These are phyloP conservation scores for Antidorcas marsupialis DNA, from an alignment of 2,113 vertebrate species.

Conservation along the genomic window DNA sequence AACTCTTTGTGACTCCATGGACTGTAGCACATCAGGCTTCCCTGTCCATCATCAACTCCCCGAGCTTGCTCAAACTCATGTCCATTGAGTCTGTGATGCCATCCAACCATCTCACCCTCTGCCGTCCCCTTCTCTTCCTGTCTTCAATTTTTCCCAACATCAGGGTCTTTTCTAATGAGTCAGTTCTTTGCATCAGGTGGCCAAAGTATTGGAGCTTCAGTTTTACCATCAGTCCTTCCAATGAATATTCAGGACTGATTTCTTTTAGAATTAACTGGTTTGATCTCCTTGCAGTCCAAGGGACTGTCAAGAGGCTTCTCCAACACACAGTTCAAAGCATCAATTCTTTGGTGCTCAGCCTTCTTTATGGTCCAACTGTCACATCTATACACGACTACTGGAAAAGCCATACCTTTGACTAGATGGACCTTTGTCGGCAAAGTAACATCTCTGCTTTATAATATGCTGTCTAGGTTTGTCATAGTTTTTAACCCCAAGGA, in stretches of 20 bases:
- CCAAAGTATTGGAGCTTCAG: not conserved
- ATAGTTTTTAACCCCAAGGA: not conserved
- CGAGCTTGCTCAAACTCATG: not conserved
- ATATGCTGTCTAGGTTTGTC: not conserved
- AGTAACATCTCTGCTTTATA: not conserved
- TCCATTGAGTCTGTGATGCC: not conserved
- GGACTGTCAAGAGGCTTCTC: not conserved
- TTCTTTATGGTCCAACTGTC: not conserved
- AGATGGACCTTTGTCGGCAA: not conserved
- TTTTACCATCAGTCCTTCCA: not conserved
- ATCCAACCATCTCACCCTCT: not conserved
- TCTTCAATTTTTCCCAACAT: not conserved
- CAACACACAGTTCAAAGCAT: not conserved
- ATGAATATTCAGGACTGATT: not conserved
- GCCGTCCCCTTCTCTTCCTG: not conserved
- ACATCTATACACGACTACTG: not conserved
- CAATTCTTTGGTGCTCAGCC: not conserved
- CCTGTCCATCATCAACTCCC: not conserved
- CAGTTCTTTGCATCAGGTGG: not conserved
- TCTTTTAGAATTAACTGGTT: not conserved
- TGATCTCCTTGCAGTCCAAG: not conserved
- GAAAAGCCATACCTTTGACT: not conserved
- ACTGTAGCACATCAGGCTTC: not conserved
- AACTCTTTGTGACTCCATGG: not conserved
- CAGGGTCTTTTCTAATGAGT: not conserved